Evolutionary conservation across 1,140 invertebrate species (phyloP), one percentile per base, ranked within the genome.

Genomic region (Dufourea novaeangliae): DNA sequence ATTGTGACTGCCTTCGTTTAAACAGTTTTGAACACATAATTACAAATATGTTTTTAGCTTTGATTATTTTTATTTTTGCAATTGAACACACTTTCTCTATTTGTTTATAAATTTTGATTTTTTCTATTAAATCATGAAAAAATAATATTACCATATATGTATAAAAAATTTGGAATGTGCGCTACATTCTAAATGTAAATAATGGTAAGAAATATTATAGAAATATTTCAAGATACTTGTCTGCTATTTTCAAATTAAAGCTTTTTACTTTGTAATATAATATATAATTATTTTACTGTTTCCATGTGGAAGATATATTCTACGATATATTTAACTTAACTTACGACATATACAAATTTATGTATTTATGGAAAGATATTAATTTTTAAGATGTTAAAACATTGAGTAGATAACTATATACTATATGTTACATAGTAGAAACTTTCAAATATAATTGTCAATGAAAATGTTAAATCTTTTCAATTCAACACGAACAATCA

Each of bases 1-100:
- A 86, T 80, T 86, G 84, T 86, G 84, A 86, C 78, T 46, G 67
- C 78, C 83, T 83, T 86, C 59, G 32, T 59, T 71, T 27, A 44
- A 69, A 75, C 22, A 67, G 5, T 70, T 84, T 75, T 69, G 50
- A 85, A 77, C 63, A 77, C 56, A 76, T 82, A 82, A 75, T 52
- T 63, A 74, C 69, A 57, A 59, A 62, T 67, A 66, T 71, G 59
- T 75, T 56, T 75, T 66, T 59, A 56, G 17, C 56, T 68, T 57
- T 32, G 25, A 64, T 79, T 22, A 64, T 17, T 77, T 32, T 29
- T 71, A 82, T 68, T 76, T 46, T 12, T 68, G 41, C 41, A 78
- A 82, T 68, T 63, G 63, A 82, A 82, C 68, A 78, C 74, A 72
- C 66, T 71, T 80, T 70, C 50, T 46, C 14, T 73, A 66, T n/a